Base-by-base conservation (phyloP, 37 sponge, comb jelly and placozoan genomes). In the Chondrosia reniformis region DNA sequence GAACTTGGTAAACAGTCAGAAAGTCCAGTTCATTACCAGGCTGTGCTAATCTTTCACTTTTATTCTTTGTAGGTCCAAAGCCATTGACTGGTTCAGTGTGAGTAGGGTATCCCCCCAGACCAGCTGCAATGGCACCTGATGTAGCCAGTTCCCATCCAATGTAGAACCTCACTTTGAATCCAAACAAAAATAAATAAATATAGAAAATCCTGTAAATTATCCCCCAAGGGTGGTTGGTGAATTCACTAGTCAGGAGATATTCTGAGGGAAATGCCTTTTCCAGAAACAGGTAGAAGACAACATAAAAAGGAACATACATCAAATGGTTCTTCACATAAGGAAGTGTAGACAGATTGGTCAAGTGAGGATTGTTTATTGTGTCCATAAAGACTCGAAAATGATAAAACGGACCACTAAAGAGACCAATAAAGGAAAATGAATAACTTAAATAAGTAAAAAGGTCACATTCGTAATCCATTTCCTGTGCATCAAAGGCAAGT, bases 331-430 rank as follows among this genome's bases (percentile, higher is more conserved):
- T n/a, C 6, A 59, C 46, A 22, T 59, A 57, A 41, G 32, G 5
- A 32, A 49, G 10, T 17, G 74, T 78, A 31, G 56, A 55, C n/a
- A 87, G 30, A 7, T 46, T 55, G 0, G 36, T n/a, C 12, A 46
- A 42, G 44, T 79, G n/a, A 27, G 79, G 80, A 8, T 79, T 43
- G 28, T 28, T 45, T 0, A 85, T 40, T 34, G 49, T 54, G 41
- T 85, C 75, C 32, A 27, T 42, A 44, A 55, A 87, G 33, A 61
- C 63, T 33, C 28, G 59, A 31, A 45, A 66, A 7, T 61, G 78
- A 54, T 76, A 83, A 66, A 84, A 87, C 27, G 88, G 88, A 6
- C 88, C 88, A 54, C 78, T 84, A 24, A 87, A 80, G 63, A 87
- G 74, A 2, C 88, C 88, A 25, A 78, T 43, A 49, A 74, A 87